Conservation (phyloP, 2,888 invertebrate species). For the Limnephilus marmoratus region DNA sequence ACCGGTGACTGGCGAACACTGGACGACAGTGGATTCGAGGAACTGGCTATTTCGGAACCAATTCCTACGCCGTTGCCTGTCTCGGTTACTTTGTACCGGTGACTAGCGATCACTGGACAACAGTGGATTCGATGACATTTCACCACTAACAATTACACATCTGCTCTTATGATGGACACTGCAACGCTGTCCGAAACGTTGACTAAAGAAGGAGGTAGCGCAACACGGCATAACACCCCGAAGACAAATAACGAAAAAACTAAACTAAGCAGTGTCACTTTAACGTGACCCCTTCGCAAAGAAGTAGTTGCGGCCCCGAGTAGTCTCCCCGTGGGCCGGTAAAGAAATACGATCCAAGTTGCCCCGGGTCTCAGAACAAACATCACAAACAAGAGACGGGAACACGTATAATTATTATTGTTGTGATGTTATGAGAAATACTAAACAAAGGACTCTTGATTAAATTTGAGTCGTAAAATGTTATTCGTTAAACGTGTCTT, state of each 20-base stretch:
- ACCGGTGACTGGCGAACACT: no score
- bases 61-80: no score
- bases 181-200: no score
- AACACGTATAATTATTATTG: not conserved
- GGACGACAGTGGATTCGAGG: no score
- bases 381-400: not conserved
- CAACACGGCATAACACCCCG: no score
- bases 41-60: no score
- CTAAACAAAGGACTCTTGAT: not conserved
- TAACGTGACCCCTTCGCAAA: not conserved
- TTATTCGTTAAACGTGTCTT: not conserved
- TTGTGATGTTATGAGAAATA: not conserved
- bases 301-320: not conserved
- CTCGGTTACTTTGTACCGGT: no score
- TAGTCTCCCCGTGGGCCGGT: not conserved
- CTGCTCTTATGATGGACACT: no score
- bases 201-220: no score
- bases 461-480: not conserved
- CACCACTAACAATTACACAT: no score
- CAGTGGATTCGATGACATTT: no score
- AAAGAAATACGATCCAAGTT: not conserved
- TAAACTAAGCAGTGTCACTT: not conserved
- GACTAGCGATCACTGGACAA: no score
- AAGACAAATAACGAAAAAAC: not conserved
- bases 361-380: not conserved